A percentile compares a stretch with the other conserved stretches of the same genome.
Evolutionary conservation across 2,113 vertebrate genomes (phyloP).

Genomic region (Zosterops hypoxanthus): DNA sequence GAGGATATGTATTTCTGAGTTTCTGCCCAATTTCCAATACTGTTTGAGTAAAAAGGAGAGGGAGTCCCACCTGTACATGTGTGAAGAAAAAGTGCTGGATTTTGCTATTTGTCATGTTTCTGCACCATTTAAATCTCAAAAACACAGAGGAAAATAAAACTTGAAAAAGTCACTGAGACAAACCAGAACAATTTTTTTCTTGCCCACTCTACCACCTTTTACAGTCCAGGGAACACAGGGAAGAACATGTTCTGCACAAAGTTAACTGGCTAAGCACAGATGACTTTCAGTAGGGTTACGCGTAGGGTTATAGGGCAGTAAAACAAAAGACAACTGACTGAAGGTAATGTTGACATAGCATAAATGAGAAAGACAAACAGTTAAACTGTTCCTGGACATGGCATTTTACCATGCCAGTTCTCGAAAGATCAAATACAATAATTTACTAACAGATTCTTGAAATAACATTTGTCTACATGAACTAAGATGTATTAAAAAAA

Average conservation of each 20-base stretch:
- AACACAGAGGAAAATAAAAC: not conserved
- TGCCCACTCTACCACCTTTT: not conserved
- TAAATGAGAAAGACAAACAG: not conserved
- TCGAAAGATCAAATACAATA: not conserved
- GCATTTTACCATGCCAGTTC: not conserved
- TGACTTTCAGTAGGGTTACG: not conserved
- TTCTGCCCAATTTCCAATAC: not conserved
- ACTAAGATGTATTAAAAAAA: not conserved
- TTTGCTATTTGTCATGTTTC: not conserved
- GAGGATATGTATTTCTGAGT: not conserved
- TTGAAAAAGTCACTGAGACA: not conserved
- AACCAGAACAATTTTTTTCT: not conserved
- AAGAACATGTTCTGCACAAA: not conserved
- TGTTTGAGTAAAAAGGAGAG: not conserved
- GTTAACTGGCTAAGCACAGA: not conserved
- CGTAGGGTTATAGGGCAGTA: not conserved
- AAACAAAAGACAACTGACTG: not conserved
- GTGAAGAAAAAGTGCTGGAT: not conserved
- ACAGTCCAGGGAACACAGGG: not conserved
- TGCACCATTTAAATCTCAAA: not conserved
- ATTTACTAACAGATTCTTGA: not conserved
- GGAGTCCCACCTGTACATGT: not conserved
- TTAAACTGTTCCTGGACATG: not conserved
- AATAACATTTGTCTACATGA: not conserved
- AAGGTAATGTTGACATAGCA: not conserved